These are phyloP conservation scores for Thecophora atra DNA, from an alignment of 2,888 invertebrate species.

Conservation along the genomic window DNA sequence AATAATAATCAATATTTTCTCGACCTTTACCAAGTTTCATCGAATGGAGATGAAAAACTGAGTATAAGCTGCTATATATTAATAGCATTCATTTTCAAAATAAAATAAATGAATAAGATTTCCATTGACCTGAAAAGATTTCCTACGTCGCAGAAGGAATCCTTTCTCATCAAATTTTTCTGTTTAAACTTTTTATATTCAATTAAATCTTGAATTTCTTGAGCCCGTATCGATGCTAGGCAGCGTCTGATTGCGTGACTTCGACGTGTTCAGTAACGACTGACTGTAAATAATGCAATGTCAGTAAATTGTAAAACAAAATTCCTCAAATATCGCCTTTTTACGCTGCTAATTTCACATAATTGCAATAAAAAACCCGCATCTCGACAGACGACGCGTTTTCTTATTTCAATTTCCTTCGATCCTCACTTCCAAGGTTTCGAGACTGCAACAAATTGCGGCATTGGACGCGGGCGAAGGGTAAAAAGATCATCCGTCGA, in stretches of 20 bases:
- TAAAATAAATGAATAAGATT: too few relatives aligned
- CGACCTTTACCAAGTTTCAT: too few relatives aligned
- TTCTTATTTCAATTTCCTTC: conserved; percentile 46
- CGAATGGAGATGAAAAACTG: too few relatives aligned
- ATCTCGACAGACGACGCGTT: conserved; percentile 30
- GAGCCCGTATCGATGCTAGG: not conserved
- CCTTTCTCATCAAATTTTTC: too few relatives aligned
- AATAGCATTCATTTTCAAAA: too few relatives aligned
- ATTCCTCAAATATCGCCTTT: conserved; percentile 29
- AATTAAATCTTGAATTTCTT: too few relatives aligned
- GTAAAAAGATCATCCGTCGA: not conserved
- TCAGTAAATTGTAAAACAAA: conserved; percentile 47
- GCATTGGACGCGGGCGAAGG: conserved; percentile 7
- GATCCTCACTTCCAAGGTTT: not conserved
- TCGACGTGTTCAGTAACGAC: conserved; percentile 25
- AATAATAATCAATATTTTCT: too few relatives aligned
- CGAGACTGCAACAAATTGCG: not conserved
- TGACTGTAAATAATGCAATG: conserved; percentile 56
- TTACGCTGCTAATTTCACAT: conserved; percentile 27
- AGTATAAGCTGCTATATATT: too few relatives aligned
- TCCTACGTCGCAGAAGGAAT: too few relatives aligned
- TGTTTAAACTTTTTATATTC: too few relatives aligned
- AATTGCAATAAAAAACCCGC: conserved; percentile 28
- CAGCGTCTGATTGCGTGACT: conserved; percentile 31
- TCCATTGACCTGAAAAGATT: too few relatives aligned